phyloP scores from a whole-genome alignment of 2,113 vertebrate genomes.

The Nyctereutes procyonoides region DNA sequence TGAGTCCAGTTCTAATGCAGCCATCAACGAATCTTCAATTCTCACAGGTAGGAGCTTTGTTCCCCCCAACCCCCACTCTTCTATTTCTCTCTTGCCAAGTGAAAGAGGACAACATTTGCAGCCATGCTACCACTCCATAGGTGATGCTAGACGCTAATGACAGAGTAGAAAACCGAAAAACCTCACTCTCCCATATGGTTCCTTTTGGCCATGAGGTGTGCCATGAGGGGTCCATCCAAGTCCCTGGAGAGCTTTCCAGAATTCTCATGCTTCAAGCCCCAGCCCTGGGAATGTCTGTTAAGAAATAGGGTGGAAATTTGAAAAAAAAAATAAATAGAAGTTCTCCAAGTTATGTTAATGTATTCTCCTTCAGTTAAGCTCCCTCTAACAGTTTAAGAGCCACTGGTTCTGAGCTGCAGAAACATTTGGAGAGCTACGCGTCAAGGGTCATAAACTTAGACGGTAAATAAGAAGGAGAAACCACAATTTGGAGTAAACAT shows the following conservation, averaged over 20 bases:
- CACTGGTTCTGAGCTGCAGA: not conserved
- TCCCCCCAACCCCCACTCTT: not conserved
- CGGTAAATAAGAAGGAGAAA: conserved; percentile 60
- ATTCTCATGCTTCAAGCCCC: fast-evolving
- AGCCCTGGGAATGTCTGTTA: not conserved
- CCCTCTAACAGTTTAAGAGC: not conserved
- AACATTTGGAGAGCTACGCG: not conserved
- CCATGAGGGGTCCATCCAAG: not conserved
- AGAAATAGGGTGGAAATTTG: not conserved
- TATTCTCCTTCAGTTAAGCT: not conserved
- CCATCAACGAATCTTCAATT: not conserved
- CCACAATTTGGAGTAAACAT: conserved; percentile 67
- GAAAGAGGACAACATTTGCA: not conserved
- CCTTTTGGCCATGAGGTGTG: not conserved
- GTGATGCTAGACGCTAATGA: not conserved
- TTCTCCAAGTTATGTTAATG: not conserved
- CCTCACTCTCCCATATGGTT: not conserved
- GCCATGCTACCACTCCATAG: not conserved
- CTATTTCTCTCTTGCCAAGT: not conserved
- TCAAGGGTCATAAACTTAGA: conserved; percentile 36
- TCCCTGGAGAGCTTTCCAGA: not conserved
- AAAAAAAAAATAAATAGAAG: not conserved
- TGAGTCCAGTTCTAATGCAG: not conserved
- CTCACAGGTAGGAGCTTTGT: not conserved
- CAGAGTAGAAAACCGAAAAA: not conserved